phyloP scores from a whole-genome alignment of 2,888 invertebrate species.

The Drosophila parthenogenetica region DNA sequence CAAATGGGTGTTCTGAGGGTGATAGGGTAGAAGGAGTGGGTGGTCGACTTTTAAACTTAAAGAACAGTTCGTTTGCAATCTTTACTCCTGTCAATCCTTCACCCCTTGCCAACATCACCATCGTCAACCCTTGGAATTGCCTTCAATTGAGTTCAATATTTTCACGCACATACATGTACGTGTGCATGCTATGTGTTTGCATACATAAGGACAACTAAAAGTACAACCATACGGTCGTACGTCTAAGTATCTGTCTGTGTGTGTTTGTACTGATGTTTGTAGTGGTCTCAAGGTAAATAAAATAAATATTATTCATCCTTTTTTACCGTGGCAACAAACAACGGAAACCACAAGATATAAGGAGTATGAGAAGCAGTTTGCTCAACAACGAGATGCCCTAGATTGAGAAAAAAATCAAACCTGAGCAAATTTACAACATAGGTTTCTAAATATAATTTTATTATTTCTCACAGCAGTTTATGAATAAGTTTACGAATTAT shows the following conservation, averaged over 20 bases:
- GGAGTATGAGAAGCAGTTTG: slow-evolving; percentile 9
- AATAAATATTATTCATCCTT: slow-evolving; percentile 63
- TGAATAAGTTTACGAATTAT: too few relatives aligned
- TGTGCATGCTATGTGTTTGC: neutral
- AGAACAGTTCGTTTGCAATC: slow-evolving; percentile 6
- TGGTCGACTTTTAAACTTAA: slow-evolving; percentile 13
- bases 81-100: neutral
- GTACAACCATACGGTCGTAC: slow-evolving; percentile 4
- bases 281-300: slow-evolving; percentile 54
- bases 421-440: too few relatives aligned
- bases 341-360: slow-evolving; percentile 33
- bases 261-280: slow-evolving; percentile 3
- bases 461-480: too few relatives aligned
- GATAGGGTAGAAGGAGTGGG: neutral
- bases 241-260: neutral
- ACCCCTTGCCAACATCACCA: neutral
- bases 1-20: neutral
- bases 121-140: slow-evolving; percentile 21
- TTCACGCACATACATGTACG: slow-evolving; percentile 3
- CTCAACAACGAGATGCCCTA: neutral
- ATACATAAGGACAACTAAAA: slow-evolving; percentile 1
- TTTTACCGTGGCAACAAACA: slow-evolving; percentile 44
- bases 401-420: too few relatives aligned
- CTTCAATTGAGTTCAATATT: slow-evolving; percentile 9
- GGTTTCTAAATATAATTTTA: too few relatives aligned